phyloP scores from a whole-genome alignment of 1,140 invertebrate species.

The Zaprionus lachaisei region DNA sequence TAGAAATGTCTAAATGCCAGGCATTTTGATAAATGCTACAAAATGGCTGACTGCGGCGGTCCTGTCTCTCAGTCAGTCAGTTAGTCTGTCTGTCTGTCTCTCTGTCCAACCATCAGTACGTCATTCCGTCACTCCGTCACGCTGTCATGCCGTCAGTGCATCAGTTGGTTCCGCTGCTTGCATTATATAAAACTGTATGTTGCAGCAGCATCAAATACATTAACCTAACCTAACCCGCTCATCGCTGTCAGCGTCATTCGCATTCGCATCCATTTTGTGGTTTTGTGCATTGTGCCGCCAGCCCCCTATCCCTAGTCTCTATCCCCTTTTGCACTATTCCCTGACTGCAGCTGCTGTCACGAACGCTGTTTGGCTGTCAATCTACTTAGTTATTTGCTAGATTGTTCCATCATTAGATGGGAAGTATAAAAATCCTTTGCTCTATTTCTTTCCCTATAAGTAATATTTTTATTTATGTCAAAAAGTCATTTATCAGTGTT shows the following conservation, averaged over 20 bases:
- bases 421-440: background rate
- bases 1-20: conserved; percentile 76
- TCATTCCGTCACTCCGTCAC: conserved; percentile 1
- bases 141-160: conserved; percentile 33
- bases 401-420: conserved; percentile 36
- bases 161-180: conserved; percentile 3
- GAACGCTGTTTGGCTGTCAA: conserved; percentile 37
- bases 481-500: conserved; percentile 7
- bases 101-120: conserved; percentile 10
- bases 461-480: background rate
- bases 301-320: background rate
- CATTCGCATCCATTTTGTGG: conserved; percentile 53
- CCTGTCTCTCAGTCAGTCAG: conserved; percentile 41
- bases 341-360: conserved; percentile 30
- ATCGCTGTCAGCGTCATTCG: conserved; percentile 73
- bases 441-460: background rate
- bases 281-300: conserved; percentile 31
- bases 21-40: conserved; percentile 78
- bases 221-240: conserved; percentile 60
- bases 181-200: conserved; percentile 45
- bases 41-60: conserved; percentile 60
- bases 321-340: background rate
- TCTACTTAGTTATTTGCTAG: conserved; percentile 52
- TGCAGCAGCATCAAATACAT: conserved; percentile 68
- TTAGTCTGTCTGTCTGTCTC: conserved; percentile 3